Evolutionary conservation across 2,888 invertebrate genomes (phyloP).

Genomic region (Megamerina dolium): DNA sequence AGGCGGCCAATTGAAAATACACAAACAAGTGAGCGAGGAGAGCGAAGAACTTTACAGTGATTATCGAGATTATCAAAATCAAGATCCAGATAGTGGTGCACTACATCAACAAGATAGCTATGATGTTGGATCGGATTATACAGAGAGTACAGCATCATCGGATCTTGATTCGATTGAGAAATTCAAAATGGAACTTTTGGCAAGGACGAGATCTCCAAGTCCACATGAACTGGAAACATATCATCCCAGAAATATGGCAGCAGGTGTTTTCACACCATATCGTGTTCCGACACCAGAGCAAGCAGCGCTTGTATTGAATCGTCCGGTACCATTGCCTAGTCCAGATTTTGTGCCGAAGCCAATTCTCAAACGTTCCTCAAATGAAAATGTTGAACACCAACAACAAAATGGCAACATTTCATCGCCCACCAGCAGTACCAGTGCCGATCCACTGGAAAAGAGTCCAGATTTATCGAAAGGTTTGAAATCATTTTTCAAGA

Average conservation of each 20-base stretch:
- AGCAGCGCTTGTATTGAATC: constrained; percentile 56
- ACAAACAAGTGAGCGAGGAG: constrained; percentile 25
- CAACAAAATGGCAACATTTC: background rate
- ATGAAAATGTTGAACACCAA: constrained; percentile 42
- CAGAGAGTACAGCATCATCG: constrained; percentile 58
- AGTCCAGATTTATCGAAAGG: constrained; percentile 41
- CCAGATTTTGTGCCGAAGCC: constrained; percentile 73
- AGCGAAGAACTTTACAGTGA: constrained; percentile 37
- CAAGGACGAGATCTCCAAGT: constrained; percentile 42
- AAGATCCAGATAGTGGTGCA: constrained; percentile 5
- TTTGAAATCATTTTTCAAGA: constrained; percentile 43
- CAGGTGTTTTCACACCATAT: constrained; percentile 43
- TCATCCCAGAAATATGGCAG: constrained; percentile 58
- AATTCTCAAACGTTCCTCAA: constrained; percentile 60
- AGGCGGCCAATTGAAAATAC: constrained; percentile 19
- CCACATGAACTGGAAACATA: constrained; percentile 61
- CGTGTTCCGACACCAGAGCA: constrained; percentile 51
- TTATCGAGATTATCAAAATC: no score
- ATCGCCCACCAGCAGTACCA: background rate
- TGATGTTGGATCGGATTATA: constrained; percentile 58
- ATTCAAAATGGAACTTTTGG: constrained; percentile 45
- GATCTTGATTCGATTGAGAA: constrained; percentile 47
- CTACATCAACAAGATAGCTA: constrained; percentile 34
- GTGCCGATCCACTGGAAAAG: constrained; percentile 23
- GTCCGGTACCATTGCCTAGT: constrained; percentile 59